Evolutionary conservation across 2,888 invertebrate species (phyloP).

Genomic region (Megalurothrips usitatus): DNA sequence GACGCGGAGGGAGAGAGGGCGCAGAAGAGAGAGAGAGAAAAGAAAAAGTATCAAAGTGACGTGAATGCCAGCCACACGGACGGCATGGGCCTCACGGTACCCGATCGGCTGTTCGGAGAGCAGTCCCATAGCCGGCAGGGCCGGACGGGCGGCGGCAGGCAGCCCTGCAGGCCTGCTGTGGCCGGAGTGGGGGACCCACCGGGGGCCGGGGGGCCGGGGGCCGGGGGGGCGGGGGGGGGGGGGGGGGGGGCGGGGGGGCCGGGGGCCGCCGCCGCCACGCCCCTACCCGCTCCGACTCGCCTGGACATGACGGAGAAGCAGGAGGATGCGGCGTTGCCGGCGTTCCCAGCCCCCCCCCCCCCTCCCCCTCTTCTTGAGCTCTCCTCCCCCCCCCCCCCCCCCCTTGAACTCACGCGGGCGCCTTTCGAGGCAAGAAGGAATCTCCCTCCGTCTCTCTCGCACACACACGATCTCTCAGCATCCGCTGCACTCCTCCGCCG

Average conservation of each 20-base stretch:
- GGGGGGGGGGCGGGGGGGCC: too few species aligned
- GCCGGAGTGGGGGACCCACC: too few species aligned
- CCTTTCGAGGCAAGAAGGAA: too few species aligned
- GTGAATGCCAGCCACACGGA: background rate
- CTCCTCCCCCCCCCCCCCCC: background rate
- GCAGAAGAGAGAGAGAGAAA: background rate
- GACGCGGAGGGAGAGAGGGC: background rate
- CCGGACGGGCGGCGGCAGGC: too few species aligned
- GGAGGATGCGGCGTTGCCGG: background rate
- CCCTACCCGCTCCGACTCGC: background rate
- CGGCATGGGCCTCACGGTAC: background rate
- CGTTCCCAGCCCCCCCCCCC: background rate
- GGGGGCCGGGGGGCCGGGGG: background rate
- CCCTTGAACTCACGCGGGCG: background rate
- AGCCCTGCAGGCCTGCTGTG: too few species aligned
- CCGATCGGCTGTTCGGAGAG: background rate
- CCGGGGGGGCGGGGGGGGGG: background rate
- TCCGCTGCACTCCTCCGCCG: background rate
- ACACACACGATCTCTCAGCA: background rate
- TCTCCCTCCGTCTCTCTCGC: background rate
- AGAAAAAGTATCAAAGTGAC: slow-evolving; percentile 3
- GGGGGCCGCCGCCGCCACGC: background rate
- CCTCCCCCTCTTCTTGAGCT: background rate
- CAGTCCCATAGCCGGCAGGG: background rate
- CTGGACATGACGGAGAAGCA: slow-evolving; percentile 13